Evolutionary conservation across 2,888 invertebrate species (phyloP), one percentile per base, ranked within the genome.

Genomic region (Melieria picta): DNA sequence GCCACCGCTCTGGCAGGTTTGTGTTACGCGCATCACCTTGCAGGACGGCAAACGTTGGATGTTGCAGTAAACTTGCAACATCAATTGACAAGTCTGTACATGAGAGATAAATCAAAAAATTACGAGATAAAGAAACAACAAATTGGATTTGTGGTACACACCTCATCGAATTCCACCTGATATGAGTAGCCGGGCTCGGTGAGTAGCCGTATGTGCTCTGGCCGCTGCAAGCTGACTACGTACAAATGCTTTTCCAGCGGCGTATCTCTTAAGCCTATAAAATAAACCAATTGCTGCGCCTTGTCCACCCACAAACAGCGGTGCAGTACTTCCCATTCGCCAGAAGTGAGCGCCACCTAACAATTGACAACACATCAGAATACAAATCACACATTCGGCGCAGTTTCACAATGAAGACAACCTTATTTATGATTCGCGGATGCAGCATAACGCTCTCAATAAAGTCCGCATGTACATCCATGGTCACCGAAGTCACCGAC

Each of bases 231-330:
- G 7, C 94, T 92, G 4, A 94, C 93, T 4, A 93, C 96, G 88
- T 96, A 98, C 80, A 98, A 88, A 84, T 98, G 98, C 77, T 95
- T 93, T 87, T 98, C 98, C 74, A 98, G 87, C 0, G 97, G 96
- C 5, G 95, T 93, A 88, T 98, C 97, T 77, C 93, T 92, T 73
- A 96, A 89, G 5, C 94, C 98, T 81, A 95, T 91, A 88, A 98
- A 98, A 89, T 96, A 98, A 2, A 98, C 93, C 72, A 97, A 88
- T 72, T 92, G 91, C 75, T 92, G 89, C 4, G 89, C 84, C 74
- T 91, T 90, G 86, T 98, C 96, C 52, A 98, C 93, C 95, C 97
- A 97, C 68, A 98, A 89, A 87, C 92, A 92, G 74, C 92, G 90
- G 46, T 94, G 93, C 80, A 95, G 89, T 16, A 97, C 95, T 86